phyloP scores from a whole-genome alignment of 2,888 invertebrate genomes.

The Orthonevra nobilis region DNA sequence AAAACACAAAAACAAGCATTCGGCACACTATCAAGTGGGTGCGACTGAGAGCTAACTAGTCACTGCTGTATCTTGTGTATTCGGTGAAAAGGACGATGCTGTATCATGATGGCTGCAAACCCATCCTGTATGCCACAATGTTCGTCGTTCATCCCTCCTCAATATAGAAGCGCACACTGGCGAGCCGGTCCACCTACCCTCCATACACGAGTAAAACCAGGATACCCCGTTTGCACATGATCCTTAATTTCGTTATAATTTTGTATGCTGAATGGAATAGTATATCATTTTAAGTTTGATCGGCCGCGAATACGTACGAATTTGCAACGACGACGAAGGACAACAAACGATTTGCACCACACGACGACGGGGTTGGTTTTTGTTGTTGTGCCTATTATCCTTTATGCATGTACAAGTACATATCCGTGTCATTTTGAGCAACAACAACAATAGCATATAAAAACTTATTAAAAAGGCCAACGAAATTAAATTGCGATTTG shows the following conservation, averaged over 20 bases:
- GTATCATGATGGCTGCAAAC: background rate
- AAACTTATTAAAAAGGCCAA: conserved; percentile 36
- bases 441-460: conserved; percentile 17
- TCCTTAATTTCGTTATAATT: conserved; percentile 80
- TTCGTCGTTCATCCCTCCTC: conserved; percentile 52
- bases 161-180: conserved; percentile 20
- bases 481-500: conserved; percentile 58
- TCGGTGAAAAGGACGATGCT: background rate
- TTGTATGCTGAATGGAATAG: conserved; percentile 79
- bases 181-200: conserved; percentile 38
- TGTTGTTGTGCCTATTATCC: conserved; percentile 25
- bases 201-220: conserved; percentile 49
- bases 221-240: conserved; percentile 76
- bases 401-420: conserved; percentile 20
- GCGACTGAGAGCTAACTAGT: conserved; percentile 18
- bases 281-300: conserved; percentile 81
- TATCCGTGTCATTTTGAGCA: conserved; percentile 17
- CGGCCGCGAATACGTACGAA: conserved; percentile 80
- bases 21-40: conserved; percentile 21
- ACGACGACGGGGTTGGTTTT: conserved; percentile 58
- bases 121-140: conserved; percentile 22
- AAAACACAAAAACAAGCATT: conserved; percentile 25
- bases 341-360: conserved; percentile 56
- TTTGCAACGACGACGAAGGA: conserved; percentile 69
- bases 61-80: background rate